Base-by-base conservation (phyloP, 1,140 invertebrate genomes). In the Polypedilum vanderplanki region DNA sequence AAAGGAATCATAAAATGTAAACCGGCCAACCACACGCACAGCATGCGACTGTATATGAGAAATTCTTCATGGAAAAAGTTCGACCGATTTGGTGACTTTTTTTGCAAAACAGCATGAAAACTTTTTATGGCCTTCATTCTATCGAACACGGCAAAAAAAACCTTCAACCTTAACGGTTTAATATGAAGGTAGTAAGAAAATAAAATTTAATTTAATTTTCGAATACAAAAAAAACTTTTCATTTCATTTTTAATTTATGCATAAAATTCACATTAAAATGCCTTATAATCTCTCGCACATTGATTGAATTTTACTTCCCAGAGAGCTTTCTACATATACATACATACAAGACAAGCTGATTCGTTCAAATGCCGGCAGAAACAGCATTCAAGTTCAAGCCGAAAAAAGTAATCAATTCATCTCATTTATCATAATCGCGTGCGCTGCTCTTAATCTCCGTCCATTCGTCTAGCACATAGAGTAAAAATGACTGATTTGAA, bases 231-330 rank as follows among this genome's bases (percentile, higher is more conserved):
- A 33, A 33, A 33, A 33, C 24, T 33, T 57, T 57, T 57, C 46
- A 57, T 57, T 57, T 57, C 12, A 57, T 57, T 33, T 33, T 57
- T 57, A 57, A 57, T 57, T 57, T 57, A 57, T 57, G 46, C 46
- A 57, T 57, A 57, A 57, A 57, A 57, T n/a, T 57, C 46, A 57
- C 46, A 57, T 57, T 57, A 57, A 57, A 57, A 57, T 57, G 46
- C 46, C 46, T 57, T 12, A 57, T n/a, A 57, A 57, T 57, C 46
- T 12, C n/a, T n/a, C n/a, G 46, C 46, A n/a, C 10, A 57, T 57
- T 57, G 46, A 57, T 57, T 57, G 46, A 57, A 33, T 33, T 33
- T 33, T 33, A 33, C 24, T 33, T 33, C 24, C 24, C 24, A 33
- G 24, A 33, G 5, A 33, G 24, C 24, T 33, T 33, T 33, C 24